Evolutionary conservation across 2,797 vertebrate genomes (phyloP).

Genomic region (Moxostoma hubbsi): DNA sequence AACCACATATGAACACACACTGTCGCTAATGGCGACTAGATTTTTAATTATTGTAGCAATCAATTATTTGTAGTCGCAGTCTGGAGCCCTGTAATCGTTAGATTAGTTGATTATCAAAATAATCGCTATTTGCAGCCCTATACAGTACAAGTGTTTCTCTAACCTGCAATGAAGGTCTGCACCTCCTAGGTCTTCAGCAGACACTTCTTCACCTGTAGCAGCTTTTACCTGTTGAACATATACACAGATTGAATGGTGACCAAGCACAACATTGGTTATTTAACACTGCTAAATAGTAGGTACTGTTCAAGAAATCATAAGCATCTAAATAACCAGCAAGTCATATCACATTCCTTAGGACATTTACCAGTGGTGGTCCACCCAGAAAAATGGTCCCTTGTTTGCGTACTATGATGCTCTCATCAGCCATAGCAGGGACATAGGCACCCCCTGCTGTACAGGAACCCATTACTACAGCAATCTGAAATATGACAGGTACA

Average conservation of each 20-base stretch:
- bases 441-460: slow-evolving; percentile 97
- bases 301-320: too few relatives aligned
- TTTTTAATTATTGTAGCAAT: too few relatives aligned
- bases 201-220: slow-evolving; percentile 95
- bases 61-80: too few relatives aligned
- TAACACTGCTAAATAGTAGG: not conserved
- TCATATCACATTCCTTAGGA: not conserved
- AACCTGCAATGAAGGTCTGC: slow-evolving; percentile 98
- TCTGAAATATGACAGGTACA: slow-evolving; percentile 72
- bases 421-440: slow-evolving; percentile 95
- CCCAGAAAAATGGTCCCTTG: slow-evolving; percentile 97
- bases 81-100: too few relatives aligned
- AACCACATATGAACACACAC: too few relatives aligned
- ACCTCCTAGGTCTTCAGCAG: slow-evolving; percentile 95
- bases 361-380: slow-evolving; percentile 90
- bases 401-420: slow-evolving; percentile 93
- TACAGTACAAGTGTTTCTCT: not conserved
- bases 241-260: slow-evolving; percentile 8
- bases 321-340: too few relatives aligned
- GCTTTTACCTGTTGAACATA: slow-evolving; percentile 88
- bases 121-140: too few relatives aligned
- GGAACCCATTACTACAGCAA: slow-evolving; percentile 98
- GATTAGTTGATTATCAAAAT: too few relatives aligned
- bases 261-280: not conserved
- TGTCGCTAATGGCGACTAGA: too few relatives aligned